Conservation (phyloP, 2,888 invertebrate genomes). For the Spodoptera littoralis region DNA sequence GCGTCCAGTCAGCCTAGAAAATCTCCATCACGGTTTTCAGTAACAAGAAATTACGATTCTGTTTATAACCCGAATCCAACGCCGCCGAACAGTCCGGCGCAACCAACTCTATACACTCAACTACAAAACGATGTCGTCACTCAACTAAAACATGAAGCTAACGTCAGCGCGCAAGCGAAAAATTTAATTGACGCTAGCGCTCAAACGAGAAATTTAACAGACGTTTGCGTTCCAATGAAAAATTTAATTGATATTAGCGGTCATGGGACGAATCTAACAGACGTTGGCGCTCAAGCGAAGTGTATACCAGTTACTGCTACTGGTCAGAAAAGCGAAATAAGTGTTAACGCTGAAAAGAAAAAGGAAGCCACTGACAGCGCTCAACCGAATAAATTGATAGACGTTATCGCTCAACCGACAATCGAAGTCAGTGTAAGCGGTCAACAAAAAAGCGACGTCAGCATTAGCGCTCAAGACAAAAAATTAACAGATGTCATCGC, state of each 20-base stretch:
- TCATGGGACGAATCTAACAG: background rate
- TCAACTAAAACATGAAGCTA: conserved; percentile 37
- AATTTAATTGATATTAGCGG: background rate
- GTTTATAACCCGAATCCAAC: conserved; percentile 69
- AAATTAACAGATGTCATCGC: too few species aligned
- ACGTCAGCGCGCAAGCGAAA: conserved; percentile 18
- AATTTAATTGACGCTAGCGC: conserved; percentile 12
- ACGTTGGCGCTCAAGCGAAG: conserved; percentile 20
- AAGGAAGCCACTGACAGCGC: too few species aligned
- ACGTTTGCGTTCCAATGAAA: conserved; percentile 24
- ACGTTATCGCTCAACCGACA: too few species aligned
- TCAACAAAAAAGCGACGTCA: too few species aligned
- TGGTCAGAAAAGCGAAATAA: too few species aligned
- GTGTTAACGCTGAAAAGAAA: too few species aligned
- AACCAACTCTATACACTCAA: conserved; percentile 40
- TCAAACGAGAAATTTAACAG: conserved; percentile 22
- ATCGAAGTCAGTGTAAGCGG: too few species aligned
- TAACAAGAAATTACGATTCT: conserved; percentile 82
- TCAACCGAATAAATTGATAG: too few species aligned
- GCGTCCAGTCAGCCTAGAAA: conserved; percentile 89
- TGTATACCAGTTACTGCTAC: too few species aligned
- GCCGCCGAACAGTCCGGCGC: conserved; percentile 51
- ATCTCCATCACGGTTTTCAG: conserved; percentile 79
- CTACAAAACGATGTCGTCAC: conserved; percentile 37
- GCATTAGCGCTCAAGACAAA: too few species aligned